A percentile compares a stretch with the other conserved stretches of the same genome.
These are phyloP conservation scores for Tuta absoluta DNA, from an alignment of 2,888 invertebrate species.

Conservation along the genomic window DNA sequence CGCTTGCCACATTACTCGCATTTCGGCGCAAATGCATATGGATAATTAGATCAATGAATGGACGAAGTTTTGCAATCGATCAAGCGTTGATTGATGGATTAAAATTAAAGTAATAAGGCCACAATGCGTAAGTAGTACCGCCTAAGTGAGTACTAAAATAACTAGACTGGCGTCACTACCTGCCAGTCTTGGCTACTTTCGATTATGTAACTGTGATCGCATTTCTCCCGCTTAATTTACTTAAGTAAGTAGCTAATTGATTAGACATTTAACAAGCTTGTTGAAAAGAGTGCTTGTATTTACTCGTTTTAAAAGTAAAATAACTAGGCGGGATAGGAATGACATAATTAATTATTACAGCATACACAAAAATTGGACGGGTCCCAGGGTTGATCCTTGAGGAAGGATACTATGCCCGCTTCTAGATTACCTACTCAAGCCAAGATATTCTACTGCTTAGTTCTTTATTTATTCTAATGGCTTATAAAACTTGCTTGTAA, in stretches of 20 bases:
- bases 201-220: conserved; percentile 1
- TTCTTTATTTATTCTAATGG: no score
- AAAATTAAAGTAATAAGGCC: no score
- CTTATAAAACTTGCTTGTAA: no score
- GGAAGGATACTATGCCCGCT: no score
- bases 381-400: no score
- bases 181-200: not conserved
- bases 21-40: not conserved
- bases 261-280: not conserved
- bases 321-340: no score
- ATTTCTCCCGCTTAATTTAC: conserved; percentile 2
- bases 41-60: conserved; percentile 15
- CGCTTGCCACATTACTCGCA: not conserved
- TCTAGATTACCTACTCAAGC: no score
- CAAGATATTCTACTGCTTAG: no score
- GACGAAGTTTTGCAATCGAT: conserved; percentile 12
- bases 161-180: not conserved
- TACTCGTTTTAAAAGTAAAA: not conserved
- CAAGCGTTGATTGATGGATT: not conserved
- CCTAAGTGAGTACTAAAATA: not conserved
- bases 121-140: no score
- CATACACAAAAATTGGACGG: no score
- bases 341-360: no score
- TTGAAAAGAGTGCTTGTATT: not conserved
- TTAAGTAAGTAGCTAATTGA: no score